Base-by-base conservation (phyloP, 35 echinoderm and acorn worm species). In the Anneissia japonica region DNA sequence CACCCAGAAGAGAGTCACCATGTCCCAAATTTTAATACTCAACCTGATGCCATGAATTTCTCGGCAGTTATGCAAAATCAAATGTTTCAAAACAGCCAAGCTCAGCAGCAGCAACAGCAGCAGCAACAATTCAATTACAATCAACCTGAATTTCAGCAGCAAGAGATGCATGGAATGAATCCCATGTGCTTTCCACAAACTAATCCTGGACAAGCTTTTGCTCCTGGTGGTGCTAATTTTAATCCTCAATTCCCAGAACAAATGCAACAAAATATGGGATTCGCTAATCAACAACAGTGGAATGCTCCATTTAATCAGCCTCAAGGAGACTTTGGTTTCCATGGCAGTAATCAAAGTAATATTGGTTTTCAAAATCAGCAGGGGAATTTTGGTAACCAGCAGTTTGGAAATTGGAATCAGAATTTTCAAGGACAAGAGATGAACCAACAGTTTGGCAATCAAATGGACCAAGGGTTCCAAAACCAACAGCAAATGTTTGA, bases 321-420 rank as follows among this genome's bases (percentile, higher is more conserved):
- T 6, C 35, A 39, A 45, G 81, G 88, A 0, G 43, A 73, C 26
- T 77, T 77, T 37, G 75, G 83, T 30, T 81, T 74, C 23, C 80
- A 73, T 23, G 28, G 0, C 0, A 83, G 35, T 38, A 72, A 90
- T 29, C 64, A 72, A 34, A 38, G 40, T 26, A 40, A 30, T 37
- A 81, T 36, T 12, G 37, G 79, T 81, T 81, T 37, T 39, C 32
- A 81, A 35, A 81, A 40, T 81, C 79, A 79, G 34, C 26, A 64
- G 19, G 51, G 51, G 26, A 64, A 64, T 64, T 64, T 64, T 26
- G 26, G 26, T 23, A 64, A 64, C 51, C 51, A 64, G 51, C 51
- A 64, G 26, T 64, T 64, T 64, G 51, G 51, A 12, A 64, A 64
- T 64, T 64, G 51, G 51, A 64, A 64, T 64, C 51, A 64, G 21